These are phyloP conservation scores for Caenorhabditis sp. DNA, from an alignment of 2,888 invertebrate genomes.

Conservation along the genomic window DNA sequence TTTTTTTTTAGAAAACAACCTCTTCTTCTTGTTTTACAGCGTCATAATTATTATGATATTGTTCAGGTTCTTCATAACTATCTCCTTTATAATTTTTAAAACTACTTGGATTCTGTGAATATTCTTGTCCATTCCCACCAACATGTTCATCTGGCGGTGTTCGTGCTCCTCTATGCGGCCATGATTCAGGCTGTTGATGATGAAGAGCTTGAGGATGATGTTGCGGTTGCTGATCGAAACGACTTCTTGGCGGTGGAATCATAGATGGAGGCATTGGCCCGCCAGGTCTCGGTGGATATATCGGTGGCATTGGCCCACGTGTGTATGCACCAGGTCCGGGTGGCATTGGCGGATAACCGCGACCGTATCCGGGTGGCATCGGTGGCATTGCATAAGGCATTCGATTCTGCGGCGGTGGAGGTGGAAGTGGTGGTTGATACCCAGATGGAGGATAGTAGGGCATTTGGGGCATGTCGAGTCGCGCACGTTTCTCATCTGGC, in stretches of 20 bases:
- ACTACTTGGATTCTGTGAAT: background rate
- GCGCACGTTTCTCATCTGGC: constrained; percentile 31
- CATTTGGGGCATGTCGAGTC: constrained; percentile 52
- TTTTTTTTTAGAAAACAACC: constrained; percentile 1
- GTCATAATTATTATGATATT: constrained; percentile 6
- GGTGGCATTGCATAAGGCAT: constrained; percentile 38
- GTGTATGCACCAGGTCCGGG: constrained; percentile 2
- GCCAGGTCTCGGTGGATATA: constrained; percentile 34
- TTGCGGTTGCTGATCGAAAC: constrained; percentile 31
- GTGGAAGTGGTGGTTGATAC: constrained; percentile 34
- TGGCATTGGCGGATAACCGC: constrained; percentile 68
- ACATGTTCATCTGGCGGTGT: constrained; percentile 26
- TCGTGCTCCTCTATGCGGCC: constrained; percentile 17
- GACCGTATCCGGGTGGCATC: constrained; percentile 32
- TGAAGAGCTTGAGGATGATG: no score
- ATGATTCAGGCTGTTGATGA: background rate
- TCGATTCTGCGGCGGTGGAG: constrained; percentile 11
- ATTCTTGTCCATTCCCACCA: constrained; percentile 18
- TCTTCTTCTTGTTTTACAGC: constrained; percentile 14
- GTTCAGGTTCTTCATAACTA: constrained; percentile 7
- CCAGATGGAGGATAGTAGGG: constrained; percentile 3
- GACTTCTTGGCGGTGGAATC: constrained; percentile 23
- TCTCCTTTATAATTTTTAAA: constrained; percentile 7
- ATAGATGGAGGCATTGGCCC: constrained; percentile 35
- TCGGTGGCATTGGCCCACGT: constrained; percentile 44